Percentiles rank a stretch among this genome's conserved stretches.
These are phyloP conservation scores for Polydrusus pterygomalis DNA, from an alignment of 2,888 invertebrate species.

Conservation along the genomic window DNA sequence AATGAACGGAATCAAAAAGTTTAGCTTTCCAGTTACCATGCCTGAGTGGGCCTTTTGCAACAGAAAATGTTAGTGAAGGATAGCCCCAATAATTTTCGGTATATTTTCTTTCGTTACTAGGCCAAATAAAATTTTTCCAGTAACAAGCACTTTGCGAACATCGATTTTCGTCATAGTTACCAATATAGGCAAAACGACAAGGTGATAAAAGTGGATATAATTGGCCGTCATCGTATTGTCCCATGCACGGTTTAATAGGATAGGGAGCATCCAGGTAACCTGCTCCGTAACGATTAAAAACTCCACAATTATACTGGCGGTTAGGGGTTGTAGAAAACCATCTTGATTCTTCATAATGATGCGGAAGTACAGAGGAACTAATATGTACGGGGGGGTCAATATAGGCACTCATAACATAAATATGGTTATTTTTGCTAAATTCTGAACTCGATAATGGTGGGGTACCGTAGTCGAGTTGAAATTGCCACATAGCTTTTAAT, in stretches of 20 bases:
- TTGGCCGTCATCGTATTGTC: background rate
- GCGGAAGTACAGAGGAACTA: background rate
- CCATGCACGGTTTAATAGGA: too few species aligned
- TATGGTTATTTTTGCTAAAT: background rate
- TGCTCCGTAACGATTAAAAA: constrained; percentile 3
- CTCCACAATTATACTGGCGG: background rate
- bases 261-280: background rate
- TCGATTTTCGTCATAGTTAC: background rate
- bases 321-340: background rate
- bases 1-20: background rate
- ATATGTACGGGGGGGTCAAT: background rate
- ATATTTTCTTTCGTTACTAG: background rate
- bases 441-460: background rate
- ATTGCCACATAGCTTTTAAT: background rate
- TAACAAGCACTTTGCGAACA: too few species aligned
- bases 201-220: background rate
- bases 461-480: background rate
- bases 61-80: background rate
- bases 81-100: constrained; percentile 6
- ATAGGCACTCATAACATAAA: constrained; percentile 3
- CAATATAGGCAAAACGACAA: constrained; percentile 1
- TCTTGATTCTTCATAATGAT: background rate
- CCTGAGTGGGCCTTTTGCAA: background rate
- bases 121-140: background rate
- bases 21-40: background rate